These are phyloP conservation scores for Pogonophryne albipinna DNA, from an alignment of 2,797 vertebrate genomes.

Conservation along the genomic window DNA sequence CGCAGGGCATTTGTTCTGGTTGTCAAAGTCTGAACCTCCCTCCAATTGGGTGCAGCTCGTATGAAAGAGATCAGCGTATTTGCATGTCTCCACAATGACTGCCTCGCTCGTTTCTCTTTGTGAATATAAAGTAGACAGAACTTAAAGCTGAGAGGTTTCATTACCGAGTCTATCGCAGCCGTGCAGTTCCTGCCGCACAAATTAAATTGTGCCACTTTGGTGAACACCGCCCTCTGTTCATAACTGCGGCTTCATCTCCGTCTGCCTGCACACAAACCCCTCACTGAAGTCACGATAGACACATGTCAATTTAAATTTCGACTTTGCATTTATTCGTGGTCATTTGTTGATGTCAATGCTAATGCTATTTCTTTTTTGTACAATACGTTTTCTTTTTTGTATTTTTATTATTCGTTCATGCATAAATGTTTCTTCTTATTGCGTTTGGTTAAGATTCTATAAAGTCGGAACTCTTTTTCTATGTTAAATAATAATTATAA, in stretches of 20 bases:
- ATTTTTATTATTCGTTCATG: no score
- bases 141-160: slow-evolving; percentile 73
- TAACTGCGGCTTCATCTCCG: slow-evolving; percentile 49
- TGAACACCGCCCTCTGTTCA: slow-evolving; percentile 60
- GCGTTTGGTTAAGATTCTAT: no score
- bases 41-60: slow-evolving; percentile 68
- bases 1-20: slow-evolving; percentile 78
- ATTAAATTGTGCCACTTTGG: slow-evolving; percentile 79
- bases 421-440: no score
- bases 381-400: no score
- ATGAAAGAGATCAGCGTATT: slow-evolving; percentile 76
- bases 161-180: slow-evolving; percentile 61
- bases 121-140: slow-evolving; percentile 75
- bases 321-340: background rate
- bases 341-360: no score
- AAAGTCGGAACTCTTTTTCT: no score
- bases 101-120: slow-evolving; percentile 61
- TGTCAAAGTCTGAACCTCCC: slow-evolving; percentile 62
- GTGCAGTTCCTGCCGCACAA: slow-evolving; percentile 53
- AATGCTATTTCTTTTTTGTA: no score
- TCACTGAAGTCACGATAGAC: background rate
- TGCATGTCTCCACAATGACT: slow-evolving; percentile 76
- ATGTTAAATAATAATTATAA: no score
- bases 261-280: background rate
- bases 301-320: slow-evolving; percentile 1